phyloP scores from a whole-genome alignment of 2,888 invertebrate species.

The Cecidostiba fungosa region DNA sequence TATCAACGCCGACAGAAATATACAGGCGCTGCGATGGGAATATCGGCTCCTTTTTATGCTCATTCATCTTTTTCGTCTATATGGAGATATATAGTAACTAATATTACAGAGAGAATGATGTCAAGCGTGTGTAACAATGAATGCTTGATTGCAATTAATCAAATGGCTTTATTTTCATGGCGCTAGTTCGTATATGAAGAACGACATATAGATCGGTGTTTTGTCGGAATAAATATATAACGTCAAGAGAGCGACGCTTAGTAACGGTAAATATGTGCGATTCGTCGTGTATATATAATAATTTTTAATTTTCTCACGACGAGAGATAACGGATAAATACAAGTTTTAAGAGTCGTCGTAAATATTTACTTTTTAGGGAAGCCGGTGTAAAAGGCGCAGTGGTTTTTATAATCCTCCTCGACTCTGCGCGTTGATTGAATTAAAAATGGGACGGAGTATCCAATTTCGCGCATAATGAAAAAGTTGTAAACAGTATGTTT shows the following conservation, averaged over 20 bases:
- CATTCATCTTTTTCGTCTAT: not conserved
- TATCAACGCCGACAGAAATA: not conserved
- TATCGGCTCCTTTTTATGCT: not conserved
- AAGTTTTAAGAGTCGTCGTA: not conserved
- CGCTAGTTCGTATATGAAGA: not conserved
- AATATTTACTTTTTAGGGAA: not conserved
- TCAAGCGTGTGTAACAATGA: not conserved
- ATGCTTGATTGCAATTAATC: not conserved
- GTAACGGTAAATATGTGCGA: conserved; percentile 1
- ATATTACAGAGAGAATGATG: no score
- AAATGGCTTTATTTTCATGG: not conserved
- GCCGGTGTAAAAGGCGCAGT: not conserved
- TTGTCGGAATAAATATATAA: not conserved
- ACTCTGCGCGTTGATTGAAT: conserved; percentile 5
- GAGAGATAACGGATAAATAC: not conserved
- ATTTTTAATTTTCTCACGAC: not conserved
- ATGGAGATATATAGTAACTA: conserved; percentile 32
- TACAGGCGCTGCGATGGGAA: not conserved
- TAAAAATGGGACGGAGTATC: not conserved
- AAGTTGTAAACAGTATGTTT: conserved; percentile 7
- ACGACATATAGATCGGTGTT: not conserved
- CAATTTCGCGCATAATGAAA: not conserved
- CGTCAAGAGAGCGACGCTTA: not conserved
- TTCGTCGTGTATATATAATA: not conserved
- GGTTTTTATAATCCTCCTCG: not conserved